Percentiles rank a stretch among this genome's conserved stretches.
These are phyloP conservation scores for Xiphophorus maculatus DNA, from an alignment of 2,113 vertebrate species.

Conservation along the genomic window DNA sequence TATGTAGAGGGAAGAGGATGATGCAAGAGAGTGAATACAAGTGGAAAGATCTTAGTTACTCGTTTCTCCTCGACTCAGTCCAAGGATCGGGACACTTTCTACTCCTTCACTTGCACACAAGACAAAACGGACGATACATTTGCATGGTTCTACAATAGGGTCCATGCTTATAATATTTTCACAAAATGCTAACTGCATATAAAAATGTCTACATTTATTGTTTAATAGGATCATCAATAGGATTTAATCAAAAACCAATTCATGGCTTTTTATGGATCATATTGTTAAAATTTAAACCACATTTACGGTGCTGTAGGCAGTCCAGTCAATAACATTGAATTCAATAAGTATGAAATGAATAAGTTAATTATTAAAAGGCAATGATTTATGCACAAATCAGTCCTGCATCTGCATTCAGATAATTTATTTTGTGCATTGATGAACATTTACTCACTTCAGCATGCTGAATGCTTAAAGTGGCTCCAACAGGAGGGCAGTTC, in stretches of 20 bases:
- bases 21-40: neutral
- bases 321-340: too few relatives aligned
- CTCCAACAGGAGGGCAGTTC: neutral
- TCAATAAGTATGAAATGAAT: too few relatives aligned
- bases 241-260: too few relatives aligned
- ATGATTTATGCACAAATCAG: too few relatives aligned
- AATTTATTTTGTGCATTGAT: neutral
- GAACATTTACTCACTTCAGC: neutral
- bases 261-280: too few relatives aligned
- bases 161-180: neutral
- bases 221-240: neutral
- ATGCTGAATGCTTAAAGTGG: neutral
- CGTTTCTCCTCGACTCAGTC: too few relatives aligned
- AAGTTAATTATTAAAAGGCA: too few relatives aligned
- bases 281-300: too few relatives aligned
- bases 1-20: too few relatives aligned
- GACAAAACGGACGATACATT: neutral
- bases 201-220: neutral
- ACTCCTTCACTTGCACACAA: too few relatives aligned
- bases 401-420: neutral
- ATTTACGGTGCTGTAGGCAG: too few relatives aligned
- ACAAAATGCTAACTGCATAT: neutral
- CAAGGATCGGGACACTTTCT: too few relatives aligned
- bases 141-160: neutral
- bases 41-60: neutral